Conservation (phyloP, 2,113 vertebrate genomes). For the Nerophis ophidion region DNA sequence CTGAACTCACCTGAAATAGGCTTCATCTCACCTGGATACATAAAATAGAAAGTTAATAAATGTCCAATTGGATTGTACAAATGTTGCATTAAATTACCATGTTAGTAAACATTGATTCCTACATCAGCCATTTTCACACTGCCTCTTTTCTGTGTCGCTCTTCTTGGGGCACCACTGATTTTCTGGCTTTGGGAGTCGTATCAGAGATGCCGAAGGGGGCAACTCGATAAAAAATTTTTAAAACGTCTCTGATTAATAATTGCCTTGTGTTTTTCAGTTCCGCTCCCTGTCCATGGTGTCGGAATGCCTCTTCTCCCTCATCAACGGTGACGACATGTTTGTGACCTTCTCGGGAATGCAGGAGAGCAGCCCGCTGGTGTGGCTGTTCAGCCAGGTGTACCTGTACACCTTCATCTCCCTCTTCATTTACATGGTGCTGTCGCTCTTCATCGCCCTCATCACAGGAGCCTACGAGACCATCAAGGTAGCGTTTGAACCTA, state of each 20-base stretch:
- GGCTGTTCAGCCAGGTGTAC: slow-evolving; percentile 84
- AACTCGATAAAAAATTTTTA: no score
- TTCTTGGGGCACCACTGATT: no score
- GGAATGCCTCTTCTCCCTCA: slow-evolving; percentile 85
- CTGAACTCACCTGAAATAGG: no score
- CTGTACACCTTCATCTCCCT: slow-evolving; percentile 95
- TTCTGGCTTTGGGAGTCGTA: no score
- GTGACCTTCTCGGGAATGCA: slow-evolving; percentile 71
- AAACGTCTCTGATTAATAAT: background rate
- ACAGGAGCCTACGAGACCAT: slow-evolving; percentile 92
- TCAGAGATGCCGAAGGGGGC: no score
- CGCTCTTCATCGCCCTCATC: slow-evolving; percentile 95
- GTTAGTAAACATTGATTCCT: no score
- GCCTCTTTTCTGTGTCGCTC: no score
- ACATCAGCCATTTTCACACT: no score
- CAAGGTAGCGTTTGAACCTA: slow-evolving; percentile 71
- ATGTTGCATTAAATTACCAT: no score
- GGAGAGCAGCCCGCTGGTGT: slow-evolving; percentile 66
- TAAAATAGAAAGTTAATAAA: no score
- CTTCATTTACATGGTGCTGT: slow-evolving; percentile 98
- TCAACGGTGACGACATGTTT: slow-evolving; percentile 76
- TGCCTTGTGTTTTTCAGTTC: slow-evolving; percentile 67
- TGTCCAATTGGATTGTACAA: no score
- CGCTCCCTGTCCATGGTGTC: slow-evolving; percentile 91
- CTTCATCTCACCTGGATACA: no score